phyloP scores from a whole-genome alignment of 2,888 invertebrate species.

The Anagyrus pseudococci region DNA sequence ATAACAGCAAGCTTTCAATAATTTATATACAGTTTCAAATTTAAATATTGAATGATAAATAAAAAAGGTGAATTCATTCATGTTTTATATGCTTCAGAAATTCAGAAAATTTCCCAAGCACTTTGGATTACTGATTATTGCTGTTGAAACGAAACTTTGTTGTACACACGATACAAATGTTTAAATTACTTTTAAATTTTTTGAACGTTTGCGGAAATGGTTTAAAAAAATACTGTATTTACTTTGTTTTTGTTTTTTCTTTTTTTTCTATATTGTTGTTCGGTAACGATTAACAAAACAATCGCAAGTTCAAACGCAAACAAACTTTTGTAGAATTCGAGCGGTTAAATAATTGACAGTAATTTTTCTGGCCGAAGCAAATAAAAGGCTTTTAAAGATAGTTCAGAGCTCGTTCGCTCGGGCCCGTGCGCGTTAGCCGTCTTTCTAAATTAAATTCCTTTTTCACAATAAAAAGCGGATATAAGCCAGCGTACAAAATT shows the following conservation, averaged over 20 bases:
- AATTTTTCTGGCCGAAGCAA: neutral
- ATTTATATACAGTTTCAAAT: too few relatives aligned
- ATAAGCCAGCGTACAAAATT: too few relatives aligned
- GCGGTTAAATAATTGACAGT: neutral
- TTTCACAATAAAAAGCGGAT: neutral
- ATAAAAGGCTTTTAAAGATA: neutral
- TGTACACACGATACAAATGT: too few relatives aligned
- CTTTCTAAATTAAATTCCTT: neutral
- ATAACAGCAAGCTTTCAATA: too few relatives aligned
- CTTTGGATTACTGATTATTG: too few relatives aligned
- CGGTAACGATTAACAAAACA: neutral
- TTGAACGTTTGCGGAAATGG: too few relatives aligned
- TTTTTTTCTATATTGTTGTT: neutral
- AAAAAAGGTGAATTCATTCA: too few relatives aligned
- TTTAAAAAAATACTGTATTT: neutral
- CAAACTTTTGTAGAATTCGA: neutral
- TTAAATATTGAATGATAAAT: too few relatives aligned
- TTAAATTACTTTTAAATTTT: too few relatives aligned
- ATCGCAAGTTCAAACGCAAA: neutral
- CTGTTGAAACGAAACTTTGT: too few relatives aligned
- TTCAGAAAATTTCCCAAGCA: too few relatives aligned
- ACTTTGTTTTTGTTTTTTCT: neutral
- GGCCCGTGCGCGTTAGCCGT: neutral
- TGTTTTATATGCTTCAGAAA: too few relatives aligned
- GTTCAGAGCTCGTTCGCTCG: neutral